Evolutionary conservation across 1,140 invertebrate genomes (phyloP).

Genomic region (Macrobrachium nipponense): DNA sequence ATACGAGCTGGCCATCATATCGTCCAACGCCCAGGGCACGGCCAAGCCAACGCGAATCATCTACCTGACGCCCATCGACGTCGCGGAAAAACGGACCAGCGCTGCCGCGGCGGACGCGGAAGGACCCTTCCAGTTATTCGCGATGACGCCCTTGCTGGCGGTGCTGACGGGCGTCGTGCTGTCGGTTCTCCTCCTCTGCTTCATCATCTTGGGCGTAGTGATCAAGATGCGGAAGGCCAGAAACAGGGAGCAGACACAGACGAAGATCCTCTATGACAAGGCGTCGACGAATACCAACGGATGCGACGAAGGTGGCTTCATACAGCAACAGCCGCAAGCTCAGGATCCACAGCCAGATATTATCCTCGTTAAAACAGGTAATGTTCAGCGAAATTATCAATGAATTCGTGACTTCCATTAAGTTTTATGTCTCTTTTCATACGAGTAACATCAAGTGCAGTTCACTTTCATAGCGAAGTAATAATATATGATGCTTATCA

Average conservation of each 20-base stretch:
- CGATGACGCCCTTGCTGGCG: conserved; percentile 78
- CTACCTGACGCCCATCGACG: conserved; percentile 68
- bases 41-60: conserved; percentile 22
- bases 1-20: conserved; percentile 78
- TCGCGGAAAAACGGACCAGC: conserved; percentile 79
- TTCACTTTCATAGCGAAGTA: too few relatives aligned
- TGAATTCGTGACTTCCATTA: too few relatives aligned
- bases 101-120: conserved; percentile 23
- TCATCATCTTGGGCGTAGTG: conserved; percentile 9
- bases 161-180: conserved; percentile 78
- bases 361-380: conserved; percentile 12
- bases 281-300: neutral
- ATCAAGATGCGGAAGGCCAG: neutral
- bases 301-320: conserved; percentile 10
- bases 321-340: neutral
- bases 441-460: too few relatives aligned
- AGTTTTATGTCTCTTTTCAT: too few relatives aligned
- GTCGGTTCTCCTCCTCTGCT: conserved; percentile 69
- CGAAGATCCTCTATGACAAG: too few relatives aligned
- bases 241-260: too few relatives aligned
- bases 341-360: neutral
- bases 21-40: conserved; percentile 77
- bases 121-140: neutral
- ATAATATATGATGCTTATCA: too few relatives aligned
- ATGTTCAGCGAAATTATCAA: neutral